Evolutionary conservation across 2,888 invertebrate species (phyloP), one percentile per base, ranked within the genome.

Genomic region (Lycocerus yunnanus): DNA sequence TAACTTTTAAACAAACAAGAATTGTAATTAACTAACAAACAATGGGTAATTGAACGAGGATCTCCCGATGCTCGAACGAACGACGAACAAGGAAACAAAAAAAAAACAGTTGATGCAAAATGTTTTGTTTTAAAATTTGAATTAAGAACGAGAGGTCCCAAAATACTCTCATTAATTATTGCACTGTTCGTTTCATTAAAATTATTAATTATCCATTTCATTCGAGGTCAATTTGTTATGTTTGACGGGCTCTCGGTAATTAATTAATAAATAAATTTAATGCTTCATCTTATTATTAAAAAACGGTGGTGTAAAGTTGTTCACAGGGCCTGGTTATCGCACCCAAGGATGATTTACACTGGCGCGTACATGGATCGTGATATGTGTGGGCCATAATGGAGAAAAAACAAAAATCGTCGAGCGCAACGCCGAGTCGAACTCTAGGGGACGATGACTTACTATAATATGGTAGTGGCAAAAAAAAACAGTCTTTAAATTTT

Each of bases 191-290:
- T 61, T 61, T 8, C 61, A 63, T 63, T 20, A 20, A 63, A 11
- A n/a, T 63, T 63, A 63, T 18, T 63, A 63, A 63, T 63, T 18
- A 20, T 63, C 20, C 20, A 63, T 63, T 63, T 63, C n/a, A 63
- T 9, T 16, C 2, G 43, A 63, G 20, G 16, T 63, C 61, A 63
- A 63, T 63, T 63, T 63, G 61, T 63, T 63, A 63, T 63, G 15
- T 63, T 63, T 63, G 61, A 63, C 61, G 20, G 61, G n/a, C 18
- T 16, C 15, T 18, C 13, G 27, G 20, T 63, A 63, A 63, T 63
- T 63, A 63, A 63, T 63, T 63, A 63, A 16, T 63, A 18, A 18
- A 63, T 18, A 18, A 63, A 63, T 63, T 20, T 63, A 63, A 63
- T 63, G 18, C 20, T 63, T 20, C 18, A 18, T n/a, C 43, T 63